Percentiles rank a stretch among this genome's conserved stretches.
phyloP scores from a whole-genome alignment of 2,113 vertebrate genomes.

The Piprites chloris region DNA sequence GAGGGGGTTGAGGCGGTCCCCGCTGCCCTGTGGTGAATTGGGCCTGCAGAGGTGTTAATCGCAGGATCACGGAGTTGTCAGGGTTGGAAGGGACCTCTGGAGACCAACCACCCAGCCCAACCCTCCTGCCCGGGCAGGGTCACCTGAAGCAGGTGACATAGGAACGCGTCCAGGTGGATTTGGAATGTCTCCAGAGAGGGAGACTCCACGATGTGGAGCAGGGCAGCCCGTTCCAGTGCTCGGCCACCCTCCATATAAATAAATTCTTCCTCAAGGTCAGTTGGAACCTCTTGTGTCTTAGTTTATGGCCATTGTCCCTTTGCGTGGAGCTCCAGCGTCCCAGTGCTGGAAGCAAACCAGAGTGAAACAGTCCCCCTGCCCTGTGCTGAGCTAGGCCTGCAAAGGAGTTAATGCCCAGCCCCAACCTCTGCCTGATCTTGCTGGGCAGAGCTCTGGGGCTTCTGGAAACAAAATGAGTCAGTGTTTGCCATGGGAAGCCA shows the following conservation, averaged over 20 bases:
- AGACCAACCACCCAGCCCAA: background rate
- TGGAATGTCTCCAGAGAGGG: background rate
- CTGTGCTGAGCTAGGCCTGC: background rate
- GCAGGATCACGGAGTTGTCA: background rate
- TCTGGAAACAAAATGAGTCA: background rate
- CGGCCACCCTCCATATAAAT: fast-evolving
- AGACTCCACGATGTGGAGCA: background rate
- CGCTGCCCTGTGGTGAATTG: background rate
- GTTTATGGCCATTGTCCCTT: background rate
- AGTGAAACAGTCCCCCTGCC: background rate
- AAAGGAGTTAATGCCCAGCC: background rate
- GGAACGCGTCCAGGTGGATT: too few species aligned
- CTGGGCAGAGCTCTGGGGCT: background rate
- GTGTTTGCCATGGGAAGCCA: background rate
- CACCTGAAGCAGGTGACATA: background rate
- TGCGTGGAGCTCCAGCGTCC: background rate
- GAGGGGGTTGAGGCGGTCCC: background rate
- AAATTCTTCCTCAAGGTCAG: background rate
- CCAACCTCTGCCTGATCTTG: background rate
- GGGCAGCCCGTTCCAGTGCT: background rate
- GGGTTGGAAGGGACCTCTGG: background rate
- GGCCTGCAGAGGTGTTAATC: background rate
- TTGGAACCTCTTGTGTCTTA: background rate
- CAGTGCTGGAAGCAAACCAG: background rate
- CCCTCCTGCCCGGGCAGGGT: background rate